Evolutionary conservation across 2,888 invertebrate genomes (phyloP), one percentile per base, ranked within the genome.

Genomic region (Epinotia ramella): DNA sequence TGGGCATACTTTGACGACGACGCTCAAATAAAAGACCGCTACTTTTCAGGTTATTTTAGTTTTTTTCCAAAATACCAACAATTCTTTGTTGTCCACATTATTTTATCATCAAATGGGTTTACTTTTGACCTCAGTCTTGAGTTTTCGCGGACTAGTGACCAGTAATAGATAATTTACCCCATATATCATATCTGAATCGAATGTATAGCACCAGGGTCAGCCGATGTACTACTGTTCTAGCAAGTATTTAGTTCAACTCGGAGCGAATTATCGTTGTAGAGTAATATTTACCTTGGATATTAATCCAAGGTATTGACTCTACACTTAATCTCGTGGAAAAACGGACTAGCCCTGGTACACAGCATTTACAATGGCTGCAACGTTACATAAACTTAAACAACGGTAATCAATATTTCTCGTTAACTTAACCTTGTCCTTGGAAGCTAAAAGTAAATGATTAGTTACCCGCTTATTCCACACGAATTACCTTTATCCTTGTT

Each of bases 401-500:
- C 44, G 40, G 16, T 13, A 28, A 46, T 70, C 1, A n/a, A 69
- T 12, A 11, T 44, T 11, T 66, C 16, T 75, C 78, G 78, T 76
- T 70, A 73, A 78, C 75, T 79, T 81, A 76, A 53, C 66, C 40
- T 77, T 78, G 77, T 81, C 82, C 82, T 78, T 64, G 74, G 77
- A 72, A 78, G 82, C 82, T 78, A 77, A 79, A 78, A 78, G 60
- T 33, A 65, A n/a, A 68, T 79, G 77, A 79, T 49, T 56, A 63
- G 33, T 60, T 66, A 77, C 71, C 53, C 69, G 56, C 16, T 7
- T 53, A n/a, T 24, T 66, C 12, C 16, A 11, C 53, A 53, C 53
- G 1, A n/a, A 20, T 57, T 78, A 82, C 82, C 83, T 81, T 78
- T 16, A 49, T 82, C 82, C 83, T 77, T 46, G 79, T 44, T 7